Percentiles rank a stretch among this genome's conserved stretches.
Evolutionary conservation across 2,113 vertebrate genomes (phyloP).

Genomic region (Cynopterus brachyotis): DNA sequence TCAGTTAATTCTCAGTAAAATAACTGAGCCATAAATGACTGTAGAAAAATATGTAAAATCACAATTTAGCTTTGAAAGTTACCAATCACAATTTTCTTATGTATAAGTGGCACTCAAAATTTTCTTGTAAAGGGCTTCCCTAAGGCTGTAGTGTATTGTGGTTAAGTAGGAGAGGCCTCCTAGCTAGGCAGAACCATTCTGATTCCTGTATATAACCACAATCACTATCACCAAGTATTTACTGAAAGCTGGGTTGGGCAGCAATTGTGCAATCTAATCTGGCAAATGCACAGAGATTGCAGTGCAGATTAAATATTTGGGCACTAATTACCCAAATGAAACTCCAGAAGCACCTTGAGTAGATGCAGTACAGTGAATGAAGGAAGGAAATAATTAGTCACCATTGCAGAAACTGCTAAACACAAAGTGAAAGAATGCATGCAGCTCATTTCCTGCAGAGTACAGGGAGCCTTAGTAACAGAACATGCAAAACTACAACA

Average conservation of each 20-base stretch:
- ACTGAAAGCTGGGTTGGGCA: background rate
- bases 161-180: background rate
- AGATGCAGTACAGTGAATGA: slow-evolving; percentile 53
- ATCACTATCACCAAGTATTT: background rate
- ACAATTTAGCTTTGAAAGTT: background rate
- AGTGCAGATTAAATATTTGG: slow-evolving; percentile 46
- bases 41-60: background rate
- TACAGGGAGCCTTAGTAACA: background rate
- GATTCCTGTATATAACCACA: background rate
- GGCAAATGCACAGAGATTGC: slow-evolving; percentile 39
- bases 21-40: background rate
- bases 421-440: background rate
- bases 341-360: slow-evolving; percentile 61
- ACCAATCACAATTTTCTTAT: background rate
- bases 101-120: background rate
- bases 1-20: background rate
- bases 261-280: slow-evolving; percentile 36
- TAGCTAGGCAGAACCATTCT: background rate
- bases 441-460: slow-evolving; percentile 20
- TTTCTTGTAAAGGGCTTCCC: background rate
- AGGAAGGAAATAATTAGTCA: slow-evolving; percentile 75
- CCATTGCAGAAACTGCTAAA: slow-evolving; percentile 52
- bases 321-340: slow-evolving; percentile 64
- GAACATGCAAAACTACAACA: background rate
- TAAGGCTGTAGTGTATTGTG: background rate